phyloP scores from a whole-genome alignment of 2,113 vertebrate species.

The Petrocephalus microphthalmus region DNA sequence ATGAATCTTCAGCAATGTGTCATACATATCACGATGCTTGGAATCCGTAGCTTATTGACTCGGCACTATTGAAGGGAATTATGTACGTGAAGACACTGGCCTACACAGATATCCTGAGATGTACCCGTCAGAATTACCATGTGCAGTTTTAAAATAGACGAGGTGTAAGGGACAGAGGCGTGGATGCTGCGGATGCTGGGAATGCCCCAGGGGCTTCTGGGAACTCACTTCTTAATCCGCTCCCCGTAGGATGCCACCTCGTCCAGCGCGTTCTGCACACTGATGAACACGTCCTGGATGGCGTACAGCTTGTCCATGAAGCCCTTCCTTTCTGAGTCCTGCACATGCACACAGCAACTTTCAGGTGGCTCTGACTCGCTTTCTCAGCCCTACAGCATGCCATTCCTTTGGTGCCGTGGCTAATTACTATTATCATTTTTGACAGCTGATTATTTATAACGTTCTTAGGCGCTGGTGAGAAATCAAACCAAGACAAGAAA shows the following conservation, averaged over 20 bases:
- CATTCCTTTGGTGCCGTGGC: neutral
- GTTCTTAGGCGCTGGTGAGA: neutral
- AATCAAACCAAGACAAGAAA: neutral
- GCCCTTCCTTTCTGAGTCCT: conserved; percentile 84
- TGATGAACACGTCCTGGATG: conserved; percentile 90
- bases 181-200: neutral
- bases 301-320: conserved; percentile 93
- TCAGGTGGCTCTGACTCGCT: neutral
- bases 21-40: neutral
- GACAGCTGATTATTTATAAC: neutral
- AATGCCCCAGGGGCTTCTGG: neutral
- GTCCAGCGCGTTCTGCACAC: conserved; percentile 83
- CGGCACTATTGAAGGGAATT: neutral
- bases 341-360: neutral
- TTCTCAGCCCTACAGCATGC: neutral
- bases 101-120: neutral
- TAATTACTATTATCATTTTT: neutral
- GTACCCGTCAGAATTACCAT: neutral
- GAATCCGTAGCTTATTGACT: neutral
- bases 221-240: conserved; percentile 84
- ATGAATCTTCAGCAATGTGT: neutral
- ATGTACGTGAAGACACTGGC: neutral
- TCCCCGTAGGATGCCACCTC: conserved; percentile 83
- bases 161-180: neutral
- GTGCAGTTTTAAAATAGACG: neutral